A percentile compares a stretch with the other conserved stretches of the same genome.
Conservation (phyloP, 2,888 invertebrate genomes). For the Harpalus rufipes region DNA sequence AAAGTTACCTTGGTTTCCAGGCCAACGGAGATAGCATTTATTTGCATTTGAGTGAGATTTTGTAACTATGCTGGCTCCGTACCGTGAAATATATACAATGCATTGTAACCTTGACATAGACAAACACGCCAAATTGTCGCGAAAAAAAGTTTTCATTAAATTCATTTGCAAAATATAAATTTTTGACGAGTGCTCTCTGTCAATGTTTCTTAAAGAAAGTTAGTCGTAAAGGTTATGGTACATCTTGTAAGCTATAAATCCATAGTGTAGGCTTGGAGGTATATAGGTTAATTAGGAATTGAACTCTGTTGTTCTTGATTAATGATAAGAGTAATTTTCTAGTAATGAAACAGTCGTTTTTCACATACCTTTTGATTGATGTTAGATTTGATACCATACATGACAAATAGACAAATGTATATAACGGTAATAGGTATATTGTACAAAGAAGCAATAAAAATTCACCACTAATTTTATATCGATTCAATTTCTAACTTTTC, state of each 20-base stretch:
- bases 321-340: not conserved
- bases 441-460: not conserved
- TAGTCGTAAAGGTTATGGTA: not conserved
- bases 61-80: conserved; percentile 30
- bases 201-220: not conserved
- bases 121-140: not conserved
- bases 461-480: not conserved
- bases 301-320: conserved; percentile 17
- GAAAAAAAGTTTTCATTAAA: not conserved
- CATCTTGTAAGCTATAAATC: not conserved
- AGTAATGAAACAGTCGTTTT: not conserved
- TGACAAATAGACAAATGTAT: not conserved
- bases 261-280: not conserved
- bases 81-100: conserved; percentile 39
- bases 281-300: conserved; percentile 34
- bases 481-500: not conserved
- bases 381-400: not conserved
- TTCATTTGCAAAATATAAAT: too few relatives aligned
- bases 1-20: conserved; percentile 53
- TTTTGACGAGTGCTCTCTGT: too few relatives aligned
- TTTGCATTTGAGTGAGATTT: conserved; percentile 25
- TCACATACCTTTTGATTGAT: conserved; percentile 1
- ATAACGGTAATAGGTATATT: not conserved
- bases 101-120: conserved; percentile 50
- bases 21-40: conserved; percentile 31